These are phyloP conservation scores for Cecidostiba fungosa DNA, from an alignment of 2,888 invertebrate genomes.

Conservation along the genomic window DNA sequence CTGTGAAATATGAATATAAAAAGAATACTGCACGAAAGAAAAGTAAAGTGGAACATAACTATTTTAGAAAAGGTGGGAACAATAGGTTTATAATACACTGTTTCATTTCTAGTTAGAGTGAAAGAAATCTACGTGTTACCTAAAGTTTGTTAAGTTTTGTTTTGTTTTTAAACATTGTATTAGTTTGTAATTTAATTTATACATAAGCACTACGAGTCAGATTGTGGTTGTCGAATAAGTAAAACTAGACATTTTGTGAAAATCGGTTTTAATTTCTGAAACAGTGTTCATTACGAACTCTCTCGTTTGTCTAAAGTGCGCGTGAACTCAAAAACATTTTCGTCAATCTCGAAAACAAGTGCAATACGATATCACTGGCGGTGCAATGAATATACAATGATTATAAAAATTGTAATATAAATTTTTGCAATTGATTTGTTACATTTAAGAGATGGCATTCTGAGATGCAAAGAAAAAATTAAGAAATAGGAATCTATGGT, in stretches of 20 bases:
- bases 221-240: constrained; percentile 24
- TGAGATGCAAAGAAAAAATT: background rate
- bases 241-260: constrained; percentile 15
- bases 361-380: constrained; percentile 41
- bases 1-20: constrained; percentile 58
- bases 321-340: constrained; percentile 17
- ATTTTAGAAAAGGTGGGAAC: constrained; percentile 47
- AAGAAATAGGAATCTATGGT: constrained; percentile 25
- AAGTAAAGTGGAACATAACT: constrained; percentile 29
- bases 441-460: constrained; percentile 24
- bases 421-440: constrained; percentile 15
- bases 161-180: constrained; percentile 59
- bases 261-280: background rate
- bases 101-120: constrained; percentile 48
- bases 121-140: constrained; percentile 63
- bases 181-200: constrained; percentile 49
- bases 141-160: constrained; percentile 66
- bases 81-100: constrained; percentile 49
- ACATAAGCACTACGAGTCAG: constrained; percentile 36
- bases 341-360: constrained; percentile 37
- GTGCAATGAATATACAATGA: background rate
- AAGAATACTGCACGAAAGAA: constrained; percentile 47
- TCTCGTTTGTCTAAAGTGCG: constrained; percentile 21
- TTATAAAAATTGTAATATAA: constrained; percentile 42
- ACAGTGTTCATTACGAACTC: background rate